Evolutionary conservation across 2,113 vertebrate genomes (phyloP).

Genomic region (Cathartes aura): DNA sequence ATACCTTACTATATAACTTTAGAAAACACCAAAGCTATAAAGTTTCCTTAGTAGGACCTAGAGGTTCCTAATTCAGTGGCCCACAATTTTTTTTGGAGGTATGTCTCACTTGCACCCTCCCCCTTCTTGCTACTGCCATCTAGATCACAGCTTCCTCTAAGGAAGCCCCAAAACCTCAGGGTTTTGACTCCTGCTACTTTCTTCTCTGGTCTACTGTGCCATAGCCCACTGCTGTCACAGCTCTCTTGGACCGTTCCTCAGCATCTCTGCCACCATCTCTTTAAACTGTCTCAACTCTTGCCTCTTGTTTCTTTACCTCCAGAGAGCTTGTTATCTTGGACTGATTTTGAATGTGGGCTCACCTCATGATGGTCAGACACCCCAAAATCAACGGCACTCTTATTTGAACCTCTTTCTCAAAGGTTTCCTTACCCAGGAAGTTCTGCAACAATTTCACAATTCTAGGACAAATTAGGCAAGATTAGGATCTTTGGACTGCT

Average conservation of each 20-base stretch:
- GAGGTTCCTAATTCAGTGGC: not conserved
- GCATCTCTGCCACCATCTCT: not conserved
- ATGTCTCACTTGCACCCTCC: not conserved
- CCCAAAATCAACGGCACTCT: not conserved
- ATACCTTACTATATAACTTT: not conserved
- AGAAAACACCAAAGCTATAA: not conserved
- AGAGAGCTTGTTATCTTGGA: not conserved
- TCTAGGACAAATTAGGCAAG: not conserved
- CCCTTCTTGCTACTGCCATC: not conserved
- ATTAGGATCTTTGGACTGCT: not conserved
- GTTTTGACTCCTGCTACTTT: not conserved
- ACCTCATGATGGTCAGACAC: not conserved
- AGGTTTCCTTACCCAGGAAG: not conserved
- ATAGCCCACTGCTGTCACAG: not conserved
- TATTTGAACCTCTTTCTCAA: not conserved
- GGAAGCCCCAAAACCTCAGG: too few species aligned
- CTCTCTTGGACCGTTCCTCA: not conserved
- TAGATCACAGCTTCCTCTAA: not conserved
- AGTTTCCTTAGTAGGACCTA: not conserved
- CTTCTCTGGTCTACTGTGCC: not conserved
- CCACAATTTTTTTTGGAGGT: not conserved
- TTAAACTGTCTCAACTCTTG: not conserved
- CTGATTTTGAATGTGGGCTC: not conserved
- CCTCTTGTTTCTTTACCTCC: not conserved
- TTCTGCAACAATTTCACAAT: not conserved